phyloP scores from a whole-genome alignment of 2,113 vertebrate species.

The Eclectus roratus region DNA sequence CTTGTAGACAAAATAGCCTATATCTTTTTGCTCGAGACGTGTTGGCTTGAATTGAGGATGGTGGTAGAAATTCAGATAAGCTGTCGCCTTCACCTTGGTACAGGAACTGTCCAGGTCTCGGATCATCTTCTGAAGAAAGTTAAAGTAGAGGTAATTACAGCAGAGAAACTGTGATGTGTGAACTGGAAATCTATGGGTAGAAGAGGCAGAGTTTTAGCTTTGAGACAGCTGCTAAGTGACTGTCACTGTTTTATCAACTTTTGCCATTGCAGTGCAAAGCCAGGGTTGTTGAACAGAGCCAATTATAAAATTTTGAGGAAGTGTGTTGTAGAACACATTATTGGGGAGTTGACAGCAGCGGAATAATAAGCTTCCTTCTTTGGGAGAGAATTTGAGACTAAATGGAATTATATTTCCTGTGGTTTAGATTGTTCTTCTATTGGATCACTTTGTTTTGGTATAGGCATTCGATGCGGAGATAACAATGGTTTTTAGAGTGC shows the following conservation, averaged over 20 bases:
- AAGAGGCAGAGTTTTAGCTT: background rate
- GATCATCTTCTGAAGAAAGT: background rate
- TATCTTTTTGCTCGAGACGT: background rate
- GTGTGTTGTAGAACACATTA: background rate
- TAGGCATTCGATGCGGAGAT: background rate
- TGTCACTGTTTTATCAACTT: background rate
- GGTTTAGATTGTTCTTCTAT: constrained; percentile 3
- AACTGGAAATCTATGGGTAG: background rate
- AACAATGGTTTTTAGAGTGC: background rate
- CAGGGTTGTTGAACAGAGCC: background rate
- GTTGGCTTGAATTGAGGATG: background rate
- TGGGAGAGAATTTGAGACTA: background rate
- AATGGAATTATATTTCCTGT: constrained; percentile 3
- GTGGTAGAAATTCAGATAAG: background rate
- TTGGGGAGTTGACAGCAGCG: background rate
- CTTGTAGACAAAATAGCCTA: background rate
- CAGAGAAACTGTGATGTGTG: background rate
- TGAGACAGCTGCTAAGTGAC: background rate
- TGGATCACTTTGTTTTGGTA: background rate
- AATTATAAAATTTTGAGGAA: background rate
- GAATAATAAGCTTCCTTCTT: background rate
- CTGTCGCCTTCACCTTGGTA: background rate
- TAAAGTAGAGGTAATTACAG: background rate
- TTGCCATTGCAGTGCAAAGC: background rate
- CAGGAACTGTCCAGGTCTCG: background rate